Conservation (phyloP, 1,140 invertebrate genomes). For the Dendroctonus valens region DNA sequence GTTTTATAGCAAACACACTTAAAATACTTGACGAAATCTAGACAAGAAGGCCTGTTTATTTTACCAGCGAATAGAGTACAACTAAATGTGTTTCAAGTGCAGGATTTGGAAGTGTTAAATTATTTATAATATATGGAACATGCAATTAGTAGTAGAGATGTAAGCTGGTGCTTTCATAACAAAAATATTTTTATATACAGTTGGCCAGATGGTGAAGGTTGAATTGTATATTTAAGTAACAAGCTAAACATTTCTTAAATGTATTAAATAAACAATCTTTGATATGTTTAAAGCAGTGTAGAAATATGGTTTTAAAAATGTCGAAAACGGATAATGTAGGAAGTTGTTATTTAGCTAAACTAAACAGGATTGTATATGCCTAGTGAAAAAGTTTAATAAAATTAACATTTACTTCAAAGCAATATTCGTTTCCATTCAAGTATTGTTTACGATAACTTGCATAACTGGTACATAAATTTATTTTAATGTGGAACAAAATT, state of each 20-base stretch:
- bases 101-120: constrained; percentile 10
- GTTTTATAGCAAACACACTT: no score
- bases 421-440: no score
- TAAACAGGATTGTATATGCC: no score
- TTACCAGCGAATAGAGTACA: constrained; percentile 1
- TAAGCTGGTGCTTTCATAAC: constrained; percentile 3
- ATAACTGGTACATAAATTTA: no score
- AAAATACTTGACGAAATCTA: neutral
- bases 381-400: no score
- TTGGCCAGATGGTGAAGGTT: constrained; percentile 3
- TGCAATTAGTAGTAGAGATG: neutral
- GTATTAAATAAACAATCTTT: constrained; percentile 14
- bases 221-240: constrained; percentile 13
- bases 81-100: constrained; percentile 13
- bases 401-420: no score
- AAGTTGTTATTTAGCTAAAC: neutral
- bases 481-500: no score
- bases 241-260: constrained; percentile 10
- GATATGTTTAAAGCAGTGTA: constrained; percentile 4
- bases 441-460: no score
- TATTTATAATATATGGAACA: constrained; percentile 18
- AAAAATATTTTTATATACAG: constrained; percentile 9
- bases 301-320: neutral
- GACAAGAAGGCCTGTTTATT: neutral
- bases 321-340: neutral